Conservation (phyloP, 2,888 invertebrate species). For the Volucella bombylans region DNA sequence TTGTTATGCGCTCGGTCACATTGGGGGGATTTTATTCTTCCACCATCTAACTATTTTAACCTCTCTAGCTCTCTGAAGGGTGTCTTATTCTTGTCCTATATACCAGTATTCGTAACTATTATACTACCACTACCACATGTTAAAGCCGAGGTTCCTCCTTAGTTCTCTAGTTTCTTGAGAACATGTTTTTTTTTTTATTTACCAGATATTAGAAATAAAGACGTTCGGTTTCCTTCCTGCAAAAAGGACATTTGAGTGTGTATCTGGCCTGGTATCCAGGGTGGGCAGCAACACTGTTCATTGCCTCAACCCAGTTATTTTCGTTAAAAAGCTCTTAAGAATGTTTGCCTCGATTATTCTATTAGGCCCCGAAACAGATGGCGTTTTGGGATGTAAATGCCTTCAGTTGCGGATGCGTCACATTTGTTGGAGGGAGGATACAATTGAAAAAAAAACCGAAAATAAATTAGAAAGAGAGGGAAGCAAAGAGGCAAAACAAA, state of each 20-base stretch:
- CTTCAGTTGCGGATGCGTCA: constrained; percentile 36
- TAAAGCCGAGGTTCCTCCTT: constrained; percentile 35
- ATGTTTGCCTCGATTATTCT: constrained; percentile 61
- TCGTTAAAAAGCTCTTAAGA: constrained; percentile 13
- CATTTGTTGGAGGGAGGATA: constrained; percentile 7
- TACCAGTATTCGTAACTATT: not conserved
- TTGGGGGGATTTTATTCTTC: not conserved
- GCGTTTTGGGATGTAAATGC: constrained; percentile 57
- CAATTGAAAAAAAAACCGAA: not conserved
- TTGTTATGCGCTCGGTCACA: constrained; percentile 63
- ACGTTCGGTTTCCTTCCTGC: constrained; percentile 41
- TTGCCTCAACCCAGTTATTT: constrained; percentile 10
- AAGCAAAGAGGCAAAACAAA: not conserved
- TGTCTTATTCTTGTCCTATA: constrained; percentile 40
- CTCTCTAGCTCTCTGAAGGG: not conserved
- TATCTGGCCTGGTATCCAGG: not conserved
- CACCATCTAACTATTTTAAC: too few species aligned
- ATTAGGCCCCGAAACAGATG: constrained; percentile 57
- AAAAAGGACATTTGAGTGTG: constrained; percentile 20
- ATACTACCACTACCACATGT: constrained; percentile 35
- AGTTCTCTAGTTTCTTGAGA: constrained; percentile 15
- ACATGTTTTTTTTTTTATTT: constrained; percentile 15
- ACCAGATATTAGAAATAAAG: constrained; percentile 31
- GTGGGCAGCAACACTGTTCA: constrained; percentile 40
- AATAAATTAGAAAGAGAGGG: constrained; percentile 35